A percentile compares a stretch with the other conserved stretches of the same genome.
phyloP scores from a whole-genome alignment of 2,113 vertebrate genomes.

The Malaclemys terrapin region DNA sequence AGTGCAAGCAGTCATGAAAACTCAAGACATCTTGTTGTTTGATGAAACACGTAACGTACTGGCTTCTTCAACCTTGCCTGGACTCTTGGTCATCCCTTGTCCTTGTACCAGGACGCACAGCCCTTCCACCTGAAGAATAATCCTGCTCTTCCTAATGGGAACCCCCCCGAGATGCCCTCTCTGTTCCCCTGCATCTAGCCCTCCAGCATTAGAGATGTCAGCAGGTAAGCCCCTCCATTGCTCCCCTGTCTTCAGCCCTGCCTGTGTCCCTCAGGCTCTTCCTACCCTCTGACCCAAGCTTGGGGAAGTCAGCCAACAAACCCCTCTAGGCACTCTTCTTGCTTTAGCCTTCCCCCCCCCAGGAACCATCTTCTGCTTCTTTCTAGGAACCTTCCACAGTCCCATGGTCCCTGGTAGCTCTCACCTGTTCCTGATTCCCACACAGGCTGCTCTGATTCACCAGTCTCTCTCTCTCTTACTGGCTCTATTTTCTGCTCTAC shows the following conservation, averaged over 20 bases:
- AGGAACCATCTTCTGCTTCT: neutral
- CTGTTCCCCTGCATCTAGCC: neutral
- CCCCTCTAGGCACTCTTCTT: neutral
- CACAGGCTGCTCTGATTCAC: neutral
- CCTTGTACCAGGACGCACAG: neutral
- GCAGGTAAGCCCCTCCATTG: neutral
- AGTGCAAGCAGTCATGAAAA: neutral
- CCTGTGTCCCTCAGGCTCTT: neutral
- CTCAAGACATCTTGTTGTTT: neutral
- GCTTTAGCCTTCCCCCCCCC: neutral
- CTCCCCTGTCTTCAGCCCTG: neutral
- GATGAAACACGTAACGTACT: neutral
- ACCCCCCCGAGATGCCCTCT: neutral
- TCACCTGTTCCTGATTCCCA: neutral
- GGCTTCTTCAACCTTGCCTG: neutral
- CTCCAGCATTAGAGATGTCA: neutral
- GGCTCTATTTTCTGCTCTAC: neutral
- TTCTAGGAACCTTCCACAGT: neutral
- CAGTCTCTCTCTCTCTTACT: neutral
- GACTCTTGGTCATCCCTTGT: neutral
- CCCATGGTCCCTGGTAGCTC: neutral
- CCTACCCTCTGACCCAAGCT: neutral
- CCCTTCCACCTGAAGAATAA: neutral
- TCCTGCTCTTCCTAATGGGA: neutral
- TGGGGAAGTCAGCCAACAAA: neutral